phyloP scores from a whole-genome alignment of 2,888 invertebrate genomes.

The Sepiola atlantica region DNA sequence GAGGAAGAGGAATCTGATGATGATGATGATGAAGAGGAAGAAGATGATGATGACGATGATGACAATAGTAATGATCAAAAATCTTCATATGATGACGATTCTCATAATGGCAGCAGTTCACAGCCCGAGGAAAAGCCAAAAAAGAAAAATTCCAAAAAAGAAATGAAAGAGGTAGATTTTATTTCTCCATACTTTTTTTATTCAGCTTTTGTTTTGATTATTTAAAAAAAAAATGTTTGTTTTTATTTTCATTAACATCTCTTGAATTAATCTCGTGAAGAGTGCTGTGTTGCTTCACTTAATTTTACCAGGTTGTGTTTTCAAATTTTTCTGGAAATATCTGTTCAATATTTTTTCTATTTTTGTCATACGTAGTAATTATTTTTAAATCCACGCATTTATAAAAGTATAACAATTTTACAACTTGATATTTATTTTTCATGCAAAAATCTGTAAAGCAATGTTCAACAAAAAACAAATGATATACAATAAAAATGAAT shows the following conservation, averaged over 20 bases:
- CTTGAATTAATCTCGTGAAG: background rate
- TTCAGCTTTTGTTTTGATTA: background rate
- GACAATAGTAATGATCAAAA: background rate
- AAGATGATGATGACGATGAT: background rate
- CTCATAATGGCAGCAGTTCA: conserved; percentile 32
- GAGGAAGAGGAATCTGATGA: background rate
- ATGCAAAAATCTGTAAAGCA: background rate
- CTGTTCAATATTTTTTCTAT: background rate
- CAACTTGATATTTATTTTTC: background rate
- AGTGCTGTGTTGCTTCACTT: background rate
- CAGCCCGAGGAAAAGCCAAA: background rate
- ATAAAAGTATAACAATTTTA: background rate
- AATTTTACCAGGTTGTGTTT: background rate
- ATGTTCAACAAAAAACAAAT: too few species aligned
- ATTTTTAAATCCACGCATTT: background rate
- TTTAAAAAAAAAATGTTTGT: background rate
- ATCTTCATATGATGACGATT: background rate
- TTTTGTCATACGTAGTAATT: background rate
- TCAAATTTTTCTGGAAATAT: background rate
- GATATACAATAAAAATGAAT: too few species aligned
- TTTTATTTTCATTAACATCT: background rate
- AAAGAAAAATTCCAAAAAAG: background rate
- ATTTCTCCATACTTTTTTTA: background rate
- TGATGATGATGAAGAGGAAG: background rate
- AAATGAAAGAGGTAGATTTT: conserved; percentile 37